A percentile compares a stretch with the other conserved stretches of the same genome.
Conservation (phyloP, 2,797 vertebrate genomes). For the Fringilla coelebs region DNA sequence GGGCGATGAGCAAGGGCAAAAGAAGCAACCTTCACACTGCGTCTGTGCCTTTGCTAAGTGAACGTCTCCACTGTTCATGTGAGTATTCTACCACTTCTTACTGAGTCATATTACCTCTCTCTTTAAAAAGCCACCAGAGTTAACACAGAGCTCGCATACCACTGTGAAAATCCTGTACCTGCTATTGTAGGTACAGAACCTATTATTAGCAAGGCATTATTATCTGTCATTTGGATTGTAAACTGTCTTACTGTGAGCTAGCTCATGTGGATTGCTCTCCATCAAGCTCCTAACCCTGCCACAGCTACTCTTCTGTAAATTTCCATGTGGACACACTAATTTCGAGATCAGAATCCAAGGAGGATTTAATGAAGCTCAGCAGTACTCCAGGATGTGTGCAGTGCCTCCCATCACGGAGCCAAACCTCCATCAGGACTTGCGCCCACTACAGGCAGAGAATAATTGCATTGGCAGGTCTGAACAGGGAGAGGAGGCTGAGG, state of each 20-base stretch:
- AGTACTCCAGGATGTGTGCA: background rate
- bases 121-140: background rate
- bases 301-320: background rate
- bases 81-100: background rate
- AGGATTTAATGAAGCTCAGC: background rate
- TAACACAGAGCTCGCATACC: background rate
- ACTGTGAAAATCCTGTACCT: conserved; percentile 15
- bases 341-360: background rate
- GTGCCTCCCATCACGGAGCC: background rate
- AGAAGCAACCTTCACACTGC: background rate
- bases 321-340: background rate
- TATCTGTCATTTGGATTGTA: conserved; percentile 13
- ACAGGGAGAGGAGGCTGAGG: background rate
- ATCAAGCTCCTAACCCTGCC: background rate
- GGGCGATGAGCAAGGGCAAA: background rate
- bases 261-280: background rate
- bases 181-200: background rate
- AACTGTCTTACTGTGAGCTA: background rate
- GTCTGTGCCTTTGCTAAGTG: background rate
- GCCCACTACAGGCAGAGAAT: background rate
- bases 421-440: background rate
- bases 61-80: background rate
- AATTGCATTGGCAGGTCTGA: background rate
- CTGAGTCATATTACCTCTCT: background rate
- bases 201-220: conserved; percentile 18